Conservation (phyloP, 2,797 vertebrate species). For the Fratercula arctica region DNA sequence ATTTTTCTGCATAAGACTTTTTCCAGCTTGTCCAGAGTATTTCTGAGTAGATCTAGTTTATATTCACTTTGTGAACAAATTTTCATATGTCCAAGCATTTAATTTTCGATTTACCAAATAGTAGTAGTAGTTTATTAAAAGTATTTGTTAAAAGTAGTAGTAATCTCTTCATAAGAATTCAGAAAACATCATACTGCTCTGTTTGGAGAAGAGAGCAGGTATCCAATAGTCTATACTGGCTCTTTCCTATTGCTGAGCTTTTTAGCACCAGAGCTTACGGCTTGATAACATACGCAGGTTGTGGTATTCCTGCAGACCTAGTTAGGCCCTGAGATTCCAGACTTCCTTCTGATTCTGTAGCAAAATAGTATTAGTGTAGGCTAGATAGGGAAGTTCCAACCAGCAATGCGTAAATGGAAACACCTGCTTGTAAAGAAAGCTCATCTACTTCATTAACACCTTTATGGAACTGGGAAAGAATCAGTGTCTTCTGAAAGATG, state of each 20-base stretch:
- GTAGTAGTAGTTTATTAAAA: background rate
- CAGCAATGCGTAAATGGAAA: background rate
- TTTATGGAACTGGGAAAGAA: background rate
- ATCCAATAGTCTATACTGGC: background rate
- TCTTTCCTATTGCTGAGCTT: background rate
- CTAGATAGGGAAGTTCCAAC: background rate
- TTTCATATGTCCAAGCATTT: background rate
- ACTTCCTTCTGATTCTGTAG: background rate
- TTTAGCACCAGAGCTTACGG: background rate
- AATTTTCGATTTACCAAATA: background rate
- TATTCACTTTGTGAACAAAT: background rate
- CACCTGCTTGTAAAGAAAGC: background rate
- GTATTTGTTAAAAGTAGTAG: background rate
- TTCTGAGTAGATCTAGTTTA: background rate
- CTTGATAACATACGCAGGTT: background rate
- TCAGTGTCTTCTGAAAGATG: background rate
- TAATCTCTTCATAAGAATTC: background rate
- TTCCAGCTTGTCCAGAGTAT: background rate
- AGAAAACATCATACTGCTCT: background rate
- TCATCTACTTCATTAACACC: background rate
- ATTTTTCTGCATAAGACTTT: background rate
- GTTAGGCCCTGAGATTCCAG: background rate
- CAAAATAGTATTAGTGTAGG: background rate
- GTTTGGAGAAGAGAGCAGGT: background rate
- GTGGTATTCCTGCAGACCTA: background rate